phyloP scores from a whole-genome alignment of 2,113 vertebrate genomes.

The Austrofundulus limnaeus region DNA sequence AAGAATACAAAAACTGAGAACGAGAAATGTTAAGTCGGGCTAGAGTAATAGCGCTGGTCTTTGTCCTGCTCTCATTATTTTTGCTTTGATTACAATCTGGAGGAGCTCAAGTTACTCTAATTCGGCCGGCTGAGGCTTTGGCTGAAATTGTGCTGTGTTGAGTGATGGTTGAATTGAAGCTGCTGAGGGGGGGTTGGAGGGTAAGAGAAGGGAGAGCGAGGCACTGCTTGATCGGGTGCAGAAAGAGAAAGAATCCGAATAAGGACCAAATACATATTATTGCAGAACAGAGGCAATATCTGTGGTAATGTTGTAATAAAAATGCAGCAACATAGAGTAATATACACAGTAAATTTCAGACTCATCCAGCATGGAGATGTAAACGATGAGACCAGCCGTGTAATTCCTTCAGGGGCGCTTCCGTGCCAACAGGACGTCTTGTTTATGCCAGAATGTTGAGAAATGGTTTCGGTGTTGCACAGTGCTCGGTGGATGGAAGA shows the following conservation, averaged over 20 bases:
- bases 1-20: constrained; percentile 17
- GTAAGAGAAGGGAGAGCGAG: constrained; percentile 13
- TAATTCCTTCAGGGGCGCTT: constrained; percentile 65
- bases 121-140: constrained; percentile 63
- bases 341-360: constrained; percentile 42
- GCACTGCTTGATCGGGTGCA: constrained; percentile 15
- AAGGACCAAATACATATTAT: constrained; percentile 25
- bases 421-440: constrained; percentile 60
- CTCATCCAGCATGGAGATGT: constrained; percentile 47
- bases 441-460: constrained; percentile 62
- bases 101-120: constrained; percentile 73
- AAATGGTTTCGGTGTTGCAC: constrained; percentile 53
- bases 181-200: constrained; percentile 29
- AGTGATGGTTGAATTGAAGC: constrained; percentile 79
- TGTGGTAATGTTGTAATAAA: constrained; percentile 42
- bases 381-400: constrained; percentile 61
- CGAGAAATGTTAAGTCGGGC: constrained; percentile 62
- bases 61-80: constrained; percentile 78
- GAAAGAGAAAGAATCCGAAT: constrained; percentile 14
- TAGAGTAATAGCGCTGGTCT: constrained; percentile 63
- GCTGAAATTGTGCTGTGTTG: constrained; percentile 76
- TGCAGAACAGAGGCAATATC: constrained; percentile 40
- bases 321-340: constrained; percentile 23
- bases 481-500: constrained; percentile 29
- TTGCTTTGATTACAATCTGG: constrained; percentile 78